Base-by-base conservation (phyloP, 1,140 invertebrate species). In the Cyclargus thomasi region DNA sequence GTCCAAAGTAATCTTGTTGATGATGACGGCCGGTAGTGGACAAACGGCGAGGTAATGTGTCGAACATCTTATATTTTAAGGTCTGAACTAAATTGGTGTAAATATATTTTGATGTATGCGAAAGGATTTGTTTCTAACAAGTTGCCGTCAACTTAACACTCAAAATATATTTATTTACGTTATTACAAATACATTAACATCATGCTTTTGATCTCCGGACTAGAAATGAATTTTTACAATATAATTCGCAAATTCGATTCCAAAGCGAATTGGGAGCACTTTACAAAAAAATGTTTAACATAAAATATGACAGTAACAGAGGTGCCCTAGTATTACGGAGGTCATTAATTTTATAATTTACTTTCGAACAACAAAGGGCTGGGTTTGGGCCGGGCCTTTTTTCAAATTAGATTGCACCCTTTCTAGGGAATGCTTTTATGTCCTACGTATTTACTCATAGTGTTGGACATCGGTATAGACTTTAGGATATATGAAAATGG, bases 371-470 rank as follows among this genome's bases (percentile, higher is more conserved):
- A 47, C 35, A 67, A 65, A 68, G 67, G 59, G 35, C 20, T 7
- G n/a, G 2, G n/a, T n/a, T n/a, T n/a, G 6, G 20, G 7, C 7
- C 53, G 55, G 10, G 55, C 18, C 55, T 20, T 59, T 59, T 59
- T 76, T 82, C 75, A 83, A 85, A 85, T 85, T 83, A 85, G 83
- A 85, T 85, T 81, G 78, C 83, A 78, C 80, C 83, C 81, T 79
- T 79, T 78, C 76, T 77, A 72, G 72, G 59, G 71, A 74, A 74
- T 71, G 79, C 80, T 59, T 59, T 59, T 59, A 59, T 59, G 55
- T 59, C 70, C 77, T 75, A 80, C 77, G 81, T 76, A 79, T 69
- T 70, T 68, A 67, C 71, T 71, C 72, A 78, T 80, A 80, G 77
- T 81, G 78, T 71, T 69, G 69, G 53, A 55, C 53, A 35, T 35